phyloP scores from a whole-genome alignment of 1,140 invertebrate genomes.

The Aphaenogaster floridana region DNA sequence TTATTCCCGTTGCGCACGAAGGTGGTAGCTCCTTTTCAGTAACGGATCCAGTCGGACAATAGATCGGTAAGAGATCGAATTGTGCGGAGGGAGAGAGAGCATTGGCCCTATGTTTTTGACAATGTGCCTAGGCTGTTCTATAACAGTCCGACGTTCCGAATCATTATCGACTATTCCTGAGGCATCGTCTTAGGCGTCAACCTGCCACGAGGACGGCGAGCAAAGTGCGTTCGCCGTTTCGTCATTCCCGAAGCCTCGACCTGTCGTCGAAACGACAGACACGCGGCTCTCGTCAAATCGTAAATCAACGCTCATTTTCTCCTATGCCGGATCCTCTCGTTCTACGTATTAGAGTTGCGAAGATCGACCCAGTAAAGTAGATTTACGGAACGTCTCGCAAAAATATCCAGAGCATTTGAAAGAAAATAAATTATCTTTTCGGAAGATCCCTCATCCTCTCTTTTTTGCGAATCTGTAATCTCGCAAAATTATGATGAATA shows the following conservation, averaged over 20 bases:
- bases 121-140: slow-evolving; percentile 81
- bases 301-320: slow-evolving; percentile 3
- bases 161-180: slow-evolving; percentile 70
- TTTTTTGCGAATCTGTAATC: not conserved
- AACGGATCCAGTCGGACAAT: not conserved
- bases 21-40: not conserved
- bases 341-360: not conserved
- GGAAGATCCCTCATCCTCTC: not conserved
- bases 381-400: not conserved
- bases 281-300: not conserved
- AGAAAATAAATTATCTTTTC: not conserved
- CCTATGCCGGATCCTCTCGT: not conserved
- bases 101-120: slow-evolving; percentile 79
- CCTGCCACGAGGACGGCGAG: slow-evolving; percentile 37
- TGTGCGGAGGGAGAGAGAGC: not conserved
- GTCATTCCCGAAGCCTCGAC: slow-evolving; percentile 29
- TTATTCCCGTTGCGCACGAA: not conserved
- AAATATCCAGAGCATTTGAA: not conserved
- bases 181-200: slow-evolving; percentile 58
- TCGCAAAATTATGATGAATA: not conserved
- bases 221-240: slow-evolving; percentile 40
- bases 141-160: slow-evolving; percentile 82
- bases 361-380: not conserved
- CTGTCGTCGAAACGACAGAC: slow-evolving; percentile 25
- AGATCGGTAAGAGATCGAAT: not conserved